phyloP scores from a whole-genome alignment of 2,888 invertebrate species.

The Julus scanicus region DNA sequence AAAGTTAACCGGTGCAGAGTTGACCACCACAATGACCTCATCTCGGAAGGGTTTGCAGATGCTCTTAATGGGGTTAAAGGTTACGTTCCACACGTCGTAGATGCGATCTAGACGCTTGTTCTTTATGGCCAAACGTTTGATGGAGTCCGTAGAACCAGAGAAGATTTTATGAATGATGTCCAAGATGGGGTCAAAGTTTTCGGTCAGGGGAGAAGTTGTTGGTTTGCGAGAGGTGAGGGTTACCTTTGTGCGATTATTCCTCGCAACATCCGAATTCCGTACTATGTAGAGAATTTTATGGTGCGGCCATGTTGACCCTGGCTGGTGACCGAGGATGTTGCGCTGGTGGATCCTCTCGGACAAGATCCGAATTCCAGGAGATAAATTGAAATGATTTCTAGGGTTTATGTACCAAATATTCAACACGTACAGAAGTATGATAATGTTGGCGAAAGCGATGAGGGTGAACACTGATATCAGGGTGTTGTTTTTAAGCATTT shows the following conservation, averaged over 20 bases:
- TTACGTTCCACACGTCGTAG: conserved; percentile 68
- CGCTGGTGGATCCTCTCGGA: background rate
- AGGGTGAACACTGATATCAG: background rate
- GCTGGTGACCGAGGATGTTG: background rate
- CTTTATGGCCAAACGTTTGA: conserved; percentile 52
- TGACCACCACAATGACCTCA: conserved; percentile 74
- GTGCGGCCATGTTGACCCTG: background rate
- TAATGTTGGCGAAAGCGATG: background rate
- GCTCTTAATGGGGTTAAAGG: conserved; percentile 69
- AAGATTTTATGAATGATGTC: conserved; percentile 16
- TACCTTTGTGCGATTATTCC: background rate
- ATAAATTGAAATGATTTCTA: background rate
- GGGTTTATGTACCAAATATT: background rate
- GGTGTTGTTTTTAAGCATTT: background rate
- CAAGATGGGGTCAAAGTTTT: background rate
- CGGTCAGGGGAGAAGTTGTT: background rate
- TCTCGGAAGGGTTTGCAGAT: conserved; percentile 61
- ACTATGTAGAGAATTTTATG: background rate
- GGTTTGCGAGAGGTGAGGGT: background rate
- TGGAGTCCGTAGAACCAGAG: background rate
- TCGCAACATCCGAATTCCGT: background rate
- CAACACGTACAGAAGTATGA: background rate
- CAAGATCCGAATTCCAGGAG: background rate
- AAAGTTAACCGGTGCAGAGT: conserved; percentile 78
- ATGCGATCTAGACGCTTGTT: conserved; percentile 52